Base-by-base conservation (phyloP, 2,888 invertebrate genomes). In the Seira ritae region DNA sequence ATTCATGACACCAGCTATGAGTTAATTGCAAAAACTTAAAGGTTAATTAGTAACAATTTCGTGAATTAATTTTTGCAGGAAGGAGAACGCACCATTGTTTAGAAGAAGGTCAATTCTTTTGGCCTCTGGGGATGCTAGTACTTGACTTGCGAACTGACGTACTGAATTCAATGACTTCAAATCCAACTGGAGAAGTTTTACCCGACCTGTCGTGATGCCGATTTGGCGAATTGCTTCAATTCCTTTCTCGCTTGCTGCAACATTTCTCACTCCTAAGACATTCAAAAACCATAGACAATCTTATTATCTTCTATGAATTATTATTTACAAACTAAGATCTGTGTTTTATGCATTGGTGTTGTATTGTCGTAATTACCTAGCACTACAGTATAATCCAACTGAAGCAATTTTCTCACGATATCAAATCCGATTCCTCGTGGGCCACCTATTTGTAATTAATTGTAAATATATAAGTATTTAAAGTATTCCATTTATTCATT, bases 1-100 rank as follows among this genome's bases (percentile, higher is more conserved):
- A 90, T 95, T 96, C 97, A 98, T 97, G 66, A 97, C 94, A 24
- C 97, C 98, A 89, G 97, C 97, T 94, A 90, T 0, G 19, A 62
- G 60, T 42, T 55, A 3, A 24, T 55, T 73, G 31, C 23, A 55
- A 17, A 15, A 71, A 55, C 60, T 10, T 4, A 68, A 73, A 20
- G 12, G n/a, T 1, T 6, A 31, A 68, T 68, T 31, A n/a, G 10
- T 15, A 2, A 31, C 12, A 68, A 31, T n/a, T n/a, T n/a, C n/a
- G n/a, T n/a, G n/a, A n/a, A n/a, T n/a, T n/a, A n/a, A n/a, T n/a
- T n/a, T n/a, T n/a, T n/a, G n/a, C n/a, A n/a, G n/a, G n/a, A n/a
- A n/a, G n/a, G n/a, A n/a, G n/a, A n/a, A n/a, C 8, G 31, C 50
- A 72, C 76, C 82, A 73, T 83, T 83, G 19, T 72, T 72, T 3